Evolutionary conservation across 2,888 invertebrate species (phyloP), one percentile per base, ranked within the genome.

Genomic region (Boloria selene): DNA sequence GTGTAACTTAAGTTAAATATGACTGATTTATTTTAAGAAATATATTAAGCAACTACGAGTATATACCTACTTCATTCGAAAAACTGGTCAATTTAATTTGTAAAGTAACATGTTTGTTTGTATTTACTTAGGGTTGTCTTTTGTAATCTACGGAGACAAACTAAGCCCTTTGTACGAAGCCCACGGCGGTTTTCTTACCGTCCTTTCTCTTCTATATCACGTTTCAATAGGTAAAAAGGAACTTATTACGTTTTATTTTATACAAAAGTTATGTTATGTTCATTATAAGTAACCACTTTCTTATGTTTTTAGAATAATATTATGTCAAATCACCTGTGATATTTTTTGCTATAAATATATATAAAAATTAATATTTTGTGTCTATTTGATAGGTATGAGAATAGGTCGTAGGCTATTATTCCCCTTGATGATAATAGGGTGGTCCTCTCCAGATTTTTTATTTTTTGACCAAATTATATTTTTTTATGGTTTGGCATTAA

Each of bases 151-250:
- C 75, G 73, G 82, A 84, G 83, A 82, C 83, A 86, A 85, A 84
- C 83, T 80, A 81, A 82, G 81, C 81, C 83, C 84, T 87, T 88
- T 88, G 88, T 87, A 79, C 79, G 77, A 71, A 74, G 80, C 88
- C 85, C 79, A 77, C 76, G 81, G 88, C 84, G 79, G 81, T 85
- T 82, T 86, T 79, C 87, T 84, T 86, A 86, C 86, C 71, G 69
- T 73, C 71, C 70, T 62, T 70, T 72, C 65, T 55, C 66, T 68
- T 67, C 68, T 69, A 65, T 67, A 70, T 67, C 61, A 64, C 67
- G 65, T 62, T 61, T 56, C 66, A 66, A 49, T 56, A 63, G 16
- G 49, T 65, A 51, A 53, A 69, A 61, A 59, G 22, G 42, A 22
- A 42, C 49, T 55, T 50, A 45, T 4, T n/a, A 13, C 54, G 14